These are phyloP conservation scores for Miichthys miiuy DNA, from an alignment of 2,797 vertebrate genomes.

Conservation along the genomic window DNA sequence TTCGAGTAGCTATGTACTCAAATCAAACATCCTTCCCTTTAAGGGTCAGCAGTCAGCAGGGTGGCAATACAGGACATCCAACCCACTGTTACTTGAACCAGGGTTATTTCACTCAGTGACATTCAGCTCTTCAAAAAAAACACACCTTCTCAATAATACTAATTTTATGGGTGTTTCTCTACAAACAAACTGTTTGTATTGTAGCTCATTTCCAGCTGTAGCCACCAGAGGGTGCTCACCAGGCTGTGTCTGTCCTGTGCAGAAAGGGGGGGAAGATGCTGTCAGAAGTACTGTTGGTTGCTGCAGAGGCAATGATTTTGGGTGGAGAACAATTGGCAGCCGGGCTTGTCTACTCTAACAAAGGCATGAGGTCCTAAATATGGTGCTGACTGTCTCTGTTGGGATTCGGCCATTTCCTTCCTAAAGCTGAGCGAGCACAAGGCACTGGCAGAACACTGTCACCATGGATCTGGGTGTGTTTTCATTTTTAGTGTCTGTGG, in stretches of 20 bases:
- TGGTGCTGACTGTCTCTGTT: conserved; percentile 85
- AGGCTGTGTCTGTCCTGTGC: not conserved
- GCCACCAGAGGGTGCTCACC: conserved; percentile 73
- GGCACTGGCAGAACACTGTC: conserved; percentile 68
- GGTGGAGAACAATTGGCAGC: conserved; percentile 90
- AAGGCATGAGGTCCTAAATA: conserved; percentile 91
- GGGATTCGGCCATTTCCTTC: conserved; percentile 93
- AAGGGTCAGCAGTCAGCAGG: too few relatives aligned
- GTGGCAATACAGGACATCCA: too few relatives aligned
- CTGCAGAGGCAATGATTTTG: conserved; percentile 89
- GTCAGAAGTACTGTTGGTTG: conserved; percentile 79
- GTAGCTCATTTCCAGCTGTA: not conserved
- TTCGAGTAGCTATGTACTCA: not conserved
- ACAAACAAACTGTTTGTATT: not conserved
- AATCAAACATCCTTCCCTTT: not conserved
- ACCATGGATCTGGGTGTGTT: conserved; percentile 64
- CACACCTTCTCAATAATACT: not conserved
- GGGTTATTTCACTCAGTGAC: not conserved
- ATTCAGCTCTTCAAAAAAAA: not conserved
- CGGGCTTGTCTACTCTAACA: conserved; percentile 90
- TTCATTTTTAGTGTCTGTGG: conserved; percentile 49
- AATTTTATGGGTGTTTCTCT: not conserved
- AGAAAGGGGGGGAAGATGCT: conserved; percentile 75
- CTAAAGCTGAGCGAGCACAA: conserved; percentile 92
- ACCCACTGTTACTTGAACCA: not conserved